These are phyloP conservation scores for Thaleichthys pacificus DNA, from an alignment of 2,797 vertebrate species.

Conservation along the genomic window DNA sequence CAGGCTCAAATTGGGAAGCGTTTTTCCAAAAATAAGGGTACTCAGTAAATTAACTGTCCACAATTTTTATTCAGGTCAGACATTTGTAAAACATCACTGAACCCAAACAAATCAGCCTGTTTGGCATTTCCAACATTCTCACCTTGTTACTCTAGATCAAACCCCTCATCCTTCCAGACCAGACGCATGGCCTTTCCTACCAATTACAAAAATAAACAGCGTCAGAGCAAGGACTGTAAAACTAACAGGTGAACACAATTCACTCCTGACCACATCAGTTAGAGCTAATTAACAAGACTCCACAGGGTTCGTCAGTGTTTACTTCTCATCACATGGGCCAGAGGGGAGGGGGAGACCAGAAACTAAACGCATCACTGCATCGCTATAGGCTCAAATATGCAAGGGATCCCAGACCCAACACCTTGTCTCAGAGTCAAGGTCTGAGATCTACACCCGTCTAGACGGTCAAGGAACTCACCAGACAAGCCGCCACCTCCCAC, in stretches of 20 bases:
- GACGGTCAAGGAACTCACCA: too few species aligned
- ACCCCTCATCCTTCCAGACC: neutral
- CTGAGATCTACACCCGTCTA: too few species aligned
- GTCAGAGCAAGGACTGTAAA: neutral
- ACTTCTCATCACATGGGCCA: slow-evolving; percentile 68
- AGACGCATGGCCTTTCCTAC: neutral
- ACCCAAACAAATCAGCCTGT: slow-evolving; percentile 25
- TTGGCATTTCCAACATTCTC: too few species aligned
- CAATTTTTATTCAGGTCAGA: slow-evolving; percentile 77
- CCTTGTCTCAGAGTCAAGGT: too few species aligned
- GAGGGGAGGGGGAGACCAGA: slow-evolving; percentile 1
- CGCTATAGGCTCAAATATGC: too few species aligned
- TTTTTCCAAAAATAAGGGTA: slow-evolving; percentile 16
- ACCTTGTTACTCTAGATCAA: too few species aligned
- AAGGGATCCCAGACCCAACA: too few species aligned
- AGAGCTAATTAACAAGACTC: slow-evolving; percentile 76
- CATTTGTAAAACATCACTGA: slow-evolving; percentile 77
- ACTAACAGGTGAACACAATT: neutral
- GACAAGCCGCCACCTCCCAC: neutral
- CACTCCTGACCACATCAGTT: slow-evolving; percentile 67
- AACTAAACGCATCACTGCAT: too few species aligned
- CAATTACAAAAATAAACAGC: neutral
- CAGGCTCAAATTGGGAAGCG: rapidly evolving
- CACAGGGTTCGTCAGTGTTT: slow-evolving; percentile 66
- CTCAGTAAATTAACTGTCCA: slow-evolving; percentile 67